Base-by-base conservation (phyloP, 1,140 invertebrate species). In the Harpegnathos saltator region DNA sequence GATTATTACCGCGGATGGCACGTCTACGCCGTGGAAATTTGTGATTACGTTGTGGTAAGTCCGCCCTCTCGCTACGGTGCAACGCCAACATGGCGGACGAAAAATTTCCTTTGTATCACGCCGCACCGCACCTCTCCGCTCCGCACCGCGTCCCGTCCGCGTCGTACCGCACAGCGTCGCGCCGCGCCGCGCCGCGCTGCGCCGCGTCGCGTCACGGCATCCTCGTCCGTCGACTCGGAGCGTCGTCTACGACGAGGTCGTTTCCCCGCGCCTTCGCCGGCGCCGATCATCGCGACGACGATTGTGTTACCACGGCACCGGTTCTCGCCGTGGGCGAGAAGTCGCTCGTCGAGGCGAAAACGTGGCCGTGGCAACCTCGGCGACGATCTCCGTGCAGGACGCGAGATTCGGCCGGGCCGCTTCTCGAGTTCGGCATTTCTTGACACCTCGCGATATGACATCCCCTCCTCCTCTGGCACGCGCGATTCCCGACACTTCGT, bases 31-130 rank as follows among this genome's bases (percentile, higher is more conserved):
- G 91, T 90, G 91, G 92, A 94, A 95, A 93, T 95, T 95, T 94
- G 94, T 94, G 95, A 96, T 95, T 95, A 95, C 95, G 95, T 93
- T 94, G 95, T 95, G 95, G 95, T 96, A 94, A 96, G 95, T 95
- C 91, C 83, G 90, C 88, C 87, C 91, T 90, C 85, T 89, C 81
- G 85, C 38, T 5, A 44, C 38, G 86, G 88, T 52, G 89, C 90
- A 93, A 92, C 92, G 91, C 92, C 93, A 95, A 96, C 91, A 96
- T 96, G 95, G 95, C 95, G 92, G 95, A 91, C 91, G 88, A 73
- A 85, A 89, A 93, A 92, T 92, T 94, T 94, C 92, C 95, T 95
- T 95, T 95, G 94, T 95, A 93, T 90, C 86, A 22, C 19, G 68
- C 69, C 63, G 48, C 54, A 33, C 24, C 29, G 38, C 38, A 44